Percentiles rank a stretch among this genome's conserved stretches.
Conservation (phyloP, 2,888 invertebrate species). For the Drosophila barbarae region DNA sequence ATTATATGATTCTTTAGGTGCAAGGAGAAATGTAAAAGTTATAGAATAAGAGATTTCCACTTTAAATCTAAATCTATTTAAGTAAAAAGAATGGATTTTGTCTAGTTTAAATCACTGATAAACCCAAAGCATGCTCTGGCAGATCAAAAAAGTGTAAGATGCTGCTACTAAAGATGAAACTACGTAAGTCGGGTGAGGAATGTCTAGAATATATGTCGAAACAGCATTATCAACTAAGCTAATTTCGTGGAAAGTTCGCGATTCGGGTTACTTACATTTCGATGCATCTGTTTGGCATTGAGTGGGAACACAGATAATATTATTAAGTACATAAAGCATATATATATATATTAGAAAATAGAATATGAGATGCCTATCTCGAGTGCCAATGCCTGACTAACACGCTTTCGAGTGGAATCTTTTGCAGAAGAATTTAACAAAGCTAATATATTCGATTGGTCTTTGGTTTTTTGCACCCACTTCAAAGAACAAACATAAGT, state of each 20-base stretch:
- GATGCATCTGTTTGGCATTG: conserved; percentile 78
- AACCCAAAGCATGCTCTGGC: conserved; percentile 6
- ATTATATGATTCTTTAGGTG: too few species aligned
- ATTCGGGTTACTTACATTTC: conserved; percentile 78
- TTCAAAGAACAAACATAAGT: conserved; percentile 21
- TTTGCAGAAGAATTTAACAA: conserved; percentile 11
- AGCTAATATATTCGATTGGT: conserved; percentile 11
- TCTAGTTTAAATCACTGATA: conserved; percentile 4
- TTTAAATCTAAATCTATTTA: background rate
- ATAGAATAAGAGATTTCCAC: background rate
- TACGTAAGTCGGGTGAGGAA: conserved; percentile 20
- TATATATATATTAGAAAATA: conserved; percentile 17
- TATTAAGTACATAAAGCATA: conserved; percentile 47
- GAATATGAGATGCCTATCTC: conserved; percentile 21
- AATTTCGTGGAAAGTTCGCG: conserved; percentile 14
- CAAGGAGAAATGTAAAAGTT: background rate
- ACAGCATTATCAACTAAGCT: conserved; percentile 24
- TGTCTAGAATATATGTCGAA: conserved; percentile 14
- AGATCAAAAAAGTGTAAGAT: conserved; percentile 6
- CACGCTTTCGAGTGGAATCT: conserved; percentile 25
- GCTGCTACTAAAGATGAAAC: conserved; percentile 23
- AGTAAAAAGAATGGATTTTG: background rate
- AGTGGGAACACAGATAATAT: conserved; percentile 69
- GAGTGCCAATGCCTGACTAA: conserved; percentile 15
- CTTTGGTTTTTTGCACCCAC: conserved; percentile 27